phyloP scores from a whole-genome alignment of 1,140 invertebrate genomes.

The Pectinophora gossypiella region DNA sequence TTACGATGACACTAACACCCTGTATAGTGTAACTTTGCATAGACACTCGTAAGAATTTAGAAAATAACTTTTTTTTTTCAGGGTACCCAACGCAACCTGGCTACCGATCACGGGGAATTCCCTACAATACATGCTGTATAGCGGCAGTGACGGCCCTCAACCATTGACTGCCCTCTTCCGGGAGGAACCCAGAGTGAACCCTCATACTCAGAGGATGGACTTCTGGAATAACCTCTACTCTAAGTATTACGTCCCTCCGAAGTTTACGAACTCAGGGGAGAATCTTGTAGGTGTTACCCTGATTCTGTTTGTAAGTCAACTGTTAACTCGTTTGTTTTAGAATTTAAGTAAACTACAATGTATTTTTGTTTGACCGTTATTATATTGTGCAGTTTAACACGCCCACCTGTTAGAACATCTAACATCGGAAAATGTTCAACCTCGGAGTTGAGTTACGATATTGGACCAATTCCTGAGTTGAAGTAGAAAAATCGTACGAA shows the following conservation, averaged over 20 bases:
- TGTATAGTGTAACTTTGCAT: no score
- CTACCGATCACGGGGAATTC: constrained; percentile 8
- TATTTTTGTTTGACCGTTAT: no score
- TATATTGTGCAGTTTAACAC: no score
- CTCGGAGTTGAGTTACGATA: no score
- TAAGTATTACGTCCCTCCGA: constrained; percentile 28
- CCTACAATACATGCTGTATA: constrained; percentile 11
- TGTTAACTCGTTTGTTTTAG: not conserved
- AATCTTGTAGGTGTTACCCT: constrained; percentile 10
- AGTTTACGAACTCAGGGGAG: constrained; percentile 24
- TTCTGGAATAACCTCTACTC: constrained; percentile 38
- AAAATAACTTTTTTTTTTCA: not conserved
- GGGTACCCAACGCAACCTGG: constrained; percentile 9
- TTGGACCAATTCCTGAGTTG: no score
- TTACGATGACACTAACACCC: no score
- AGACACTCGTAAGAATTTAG: not conserved
- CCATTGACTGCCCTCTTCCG: not conserved
- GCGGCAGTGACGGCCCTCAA: not conserved
- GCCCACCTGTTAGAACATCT: no score
- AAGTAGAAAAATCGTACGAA: no score
- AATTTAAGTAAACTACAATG: no score
- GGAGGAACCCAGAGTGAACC: constrained; percentile 22
- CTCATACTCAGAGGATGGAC: constrained; percentile 29
- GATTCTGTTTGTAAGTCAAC: not conserved
- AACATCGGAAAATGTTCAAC: no score